These are phyloP conservation scores for Psilopsiagon aymara DNA, from an alignment of 2,113 vertebrate species.

Conservation along the genomic window DNA sequence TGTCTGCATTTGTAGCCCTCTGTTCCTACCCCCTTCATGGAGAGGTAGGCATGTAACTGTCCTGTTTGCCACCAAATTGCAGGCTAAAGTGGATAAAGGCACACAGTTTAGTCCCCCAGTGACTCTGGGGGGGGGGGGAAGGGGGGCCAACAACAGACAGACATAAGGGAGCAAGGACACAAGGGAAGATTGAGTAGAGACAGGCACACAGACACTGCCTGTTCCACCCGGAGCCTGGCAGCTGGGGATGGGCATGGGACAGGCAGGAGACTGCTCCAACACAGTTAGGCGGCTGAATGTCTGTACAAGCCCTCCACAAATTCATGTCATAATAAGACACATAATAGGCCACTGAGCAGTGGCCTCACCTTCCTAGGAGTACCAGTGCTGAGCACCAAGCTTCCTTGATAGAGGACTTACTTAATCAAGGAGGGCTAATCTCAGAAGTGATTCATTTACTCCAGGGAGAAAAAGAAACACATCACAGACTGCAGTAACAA, in stretches of 20 bases:
- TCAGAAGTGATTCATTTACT: neutral
- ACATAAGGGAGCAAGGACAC: neutral
- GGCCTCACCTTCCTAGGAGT: neutral
- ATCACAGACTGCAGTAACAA: neutral
- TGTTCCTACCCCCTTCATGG: neutral
- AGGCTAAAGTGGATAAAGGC: neutral
- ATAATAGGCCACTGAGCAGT: neutral
- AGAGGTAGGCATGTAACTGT: neutral
- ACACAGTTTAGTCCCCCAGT: neutral
- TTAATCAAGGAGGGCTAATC: neutral
- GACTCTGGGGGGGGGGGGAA: fast-evolving
- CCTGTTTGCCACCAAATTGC: neutral
- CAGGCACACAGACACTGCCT: fast-evolving
- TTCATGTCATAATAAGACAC: fast-evolving
- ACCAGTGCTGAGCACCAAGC: neutral
- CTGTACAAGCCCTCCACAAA: neutral
- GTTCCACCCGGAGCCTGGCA: neutral
- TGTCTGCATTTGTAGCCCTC: neutral
- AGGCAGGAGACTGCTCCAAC: neutral
- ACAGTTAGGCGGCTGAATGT: neutral
- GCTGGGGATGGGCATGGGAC: fast-evolving
- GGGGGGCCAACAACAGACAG: too few relatives aligned
- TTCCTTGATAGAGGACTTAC: neutral
- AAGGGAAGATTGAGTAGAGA: neutral
- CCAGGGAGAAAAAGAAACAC: neutral